Base-by-base conservation (phyloP, 2,888 invertebrate genomes). In the Zootermopsis nevadensis region DNA sequence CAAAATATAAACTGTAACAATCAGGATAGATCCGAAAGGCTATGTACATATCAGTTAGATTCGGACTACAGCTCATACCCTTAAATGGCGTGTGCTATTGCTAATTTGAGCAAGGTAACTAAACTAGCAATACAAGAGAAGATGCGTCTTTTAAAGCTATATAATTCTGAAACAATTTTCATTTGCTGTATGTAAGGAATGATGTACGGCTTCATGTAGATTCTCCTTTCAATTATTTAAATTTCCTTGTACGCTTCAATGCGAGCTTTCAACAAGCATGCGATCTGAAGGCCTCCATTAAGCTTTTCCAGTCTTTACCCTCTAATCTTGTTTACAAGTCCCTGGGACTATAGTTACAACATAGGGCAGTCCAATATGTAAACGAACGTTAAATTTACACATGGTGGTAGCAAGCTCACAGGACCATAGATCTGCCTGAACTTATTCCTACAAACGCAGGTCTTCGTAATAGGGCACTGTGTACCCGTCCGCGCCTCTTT, bases 331-430 rank as follows among this genome's bases (percentile, higher is more conserved):
- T 60, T 60, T 60, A 15, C 8, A 60, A 60, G 60, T 60, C 60
- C 60, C 60, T 4, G n/a, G 60, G 8, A 27, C 27, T 60, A 4
- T 27, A 60, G n/a, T 7, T 60, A 10, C 60, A 27, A 27, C 60
- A 60, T 48, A 15, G 60, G 60, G n/a, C n/a, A 60, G 60, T 60
- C 27, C 60, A 60, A 60, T 27, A 60, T 60, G 60, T 55, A 55
- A 60, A 60, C 27, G n/a, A 60, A 6, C 60, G 27, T n/a, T 15
- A 27, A 60, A n/a, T 60, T 27, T 60, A 27, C n/a, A 60, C 60
- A 27, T 12, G 60, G 0, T 60, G 60, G n/a, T 60, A 6, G 60
- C 60, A 60, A 60, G n/a, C 19, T 19, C 15, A 19, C 48, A 48
- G 19, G 19, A 19, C 48, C 48, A 19, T 19, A 19, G 3, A 15